phyloP scores from a whole-genome alignment of 2,888 invertebrate species.

The Syrista parreyssii region DNA sequence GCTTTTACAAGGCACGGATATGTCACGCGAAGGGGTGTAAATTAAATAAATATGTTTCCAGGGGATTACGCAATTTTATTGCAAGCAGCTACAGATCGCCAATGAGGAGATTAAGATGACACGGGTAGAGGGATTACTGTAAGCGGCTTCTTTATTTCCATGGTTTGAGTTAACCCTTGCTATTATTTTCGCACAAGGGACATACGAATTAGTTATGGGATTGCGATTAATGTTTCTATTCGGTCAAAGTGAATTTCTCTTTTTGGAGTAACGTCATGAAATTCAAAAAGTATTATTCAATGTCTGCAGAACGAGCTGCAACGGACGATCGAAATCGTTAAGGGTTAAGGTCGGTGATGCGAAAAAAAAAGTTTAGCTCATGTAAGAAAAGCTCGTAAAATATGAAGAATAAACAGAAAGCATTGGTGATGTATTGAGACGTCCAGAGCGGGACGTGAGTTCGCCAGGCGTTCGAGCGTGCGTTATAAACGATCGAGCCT shows the following conservation, averaged over 20 bases:
- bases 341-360: neutral
- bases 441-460: slow-evolving; percentile 18
- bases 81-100: neutral
- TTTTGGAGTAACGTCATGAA: neutral
- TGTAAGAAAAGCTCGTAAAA: slow-evolving; percentile 10
- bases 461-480: slow-evolving; percentile 16
- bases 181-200: neutral
- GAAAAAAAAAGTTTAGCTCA: neutral
- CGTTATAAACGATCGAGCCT: slow-evolving; percentile 21
- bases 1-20: slow-evolving; percentile 12
- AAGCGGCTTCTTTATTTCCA: neutral
- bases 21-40: slow-evolving; percentile 12
- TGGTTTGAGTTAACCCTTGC: neutral
- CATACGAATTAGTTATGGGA: neutral
- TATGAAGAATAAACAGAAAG: slow-evolving; percentile 23
- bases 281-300: neutral
- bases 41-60: slow-evolving; percentile 17
- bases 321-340: neutral
- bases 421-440: slow-evolving; percentile 24
- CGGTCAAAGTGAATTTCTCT: neutral
- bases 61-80: slow-evolving; percentile 10
- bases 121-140: neutral
- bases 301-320: neutral
- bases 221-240: neutral
- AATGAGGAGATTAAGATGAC: neutral